Base-by-base conservation (phyloP, 92 coral and sea anemone species). In the Heteractis magnifica region DNA sequence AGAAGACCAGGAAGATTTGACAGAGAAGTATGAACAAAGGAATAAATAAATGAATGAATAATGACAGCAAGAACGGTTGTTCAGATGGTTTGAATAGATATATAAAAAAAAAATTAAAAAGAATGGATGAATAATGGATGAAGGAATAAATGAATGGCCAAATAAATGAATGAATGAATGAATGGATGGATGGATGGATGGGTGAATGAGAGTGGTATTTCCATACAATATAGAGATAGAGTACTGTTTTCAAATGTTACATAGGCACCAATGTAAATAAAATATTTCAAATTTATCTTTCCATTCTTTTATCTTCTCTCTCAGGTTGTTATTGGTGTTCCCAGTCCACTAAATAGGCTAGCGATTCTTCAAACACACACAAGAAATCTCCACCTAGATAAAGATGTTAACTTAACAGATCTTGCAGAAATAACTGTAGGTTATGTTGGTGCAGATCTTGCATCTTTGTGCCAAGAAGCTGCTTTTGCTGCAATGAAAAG, bases 1-100 rank as follows among this genome's bases (percentile, higher is more conserved):
- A 87, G 99, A 77, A 86, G 99, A 82, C 98, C 98, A 21, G 99
- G 99, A 18, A 94, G 99, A 72, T 91, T 97, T 91, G 99, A 97
- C 75, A 94, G 94, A 79, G 99, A 97, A 92, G 99, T 96, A 56
- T 23, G 87, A 20, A 13, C 50, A 16, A 20, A 1, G 23, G 48
- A 4, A 12, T 11, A 13, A 19, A 4, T 4, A 19, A 64, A 64
- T 19, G 4, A 10, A 18, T 64, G 58, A 12, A 8, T 53, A 8
- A 53, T 8, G 13, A 53, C 13, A 53, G 13, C 58, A 53, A 53
- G 58, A 53, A 53, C 13, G 0, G 58, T 53, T 8, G 58, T 12
- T 12, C 9, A 18, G 71, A 18, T 64, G n/a, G 7, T 6, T 8
- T 64, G 71, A 5, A n/a, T 64, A 19, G 9, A 64, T 18, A 19